A percentile compares a stretch with the other conserved stretches of the same genome.
Evolutionary conservation across 2,797 vertebrate species (phyloP).

Genomic region (Scyliorhinus canicula): DNA sequence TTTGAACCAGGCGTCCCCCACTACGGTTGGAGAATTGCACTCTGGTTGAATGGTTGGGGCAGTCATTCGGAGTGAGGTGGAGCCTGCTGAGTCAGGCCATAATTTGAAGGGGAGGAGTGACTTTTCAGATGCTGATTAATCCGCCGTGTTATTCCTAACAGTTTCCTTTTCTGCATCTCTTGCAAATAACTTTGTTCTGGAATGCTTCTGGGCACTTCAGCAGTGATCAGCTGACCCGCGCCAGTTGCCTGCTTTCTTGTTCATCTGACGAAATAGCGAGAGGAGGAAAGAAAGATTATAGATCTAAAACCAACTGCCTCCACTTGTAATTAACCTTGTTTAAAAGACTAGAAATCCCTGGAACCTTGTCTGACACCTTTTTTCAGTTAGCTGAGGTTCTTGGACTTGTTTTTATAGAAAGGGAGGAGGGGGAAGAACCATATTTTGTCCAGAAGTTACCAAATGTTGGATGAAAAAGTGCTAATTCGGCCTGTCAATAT

Average conservation of each 20-base stretch:
- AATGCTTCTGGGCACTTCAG: neutral
- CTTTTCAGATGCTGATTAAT: neutral
- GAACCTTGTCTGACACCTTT: neutral
- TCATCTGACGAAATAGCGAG: neutral
- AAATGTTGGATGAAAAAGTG: neutral
- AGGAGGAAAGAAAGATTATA: neutral
- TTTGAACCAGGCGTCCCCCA: neutral
- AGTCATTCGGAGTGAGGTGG: neutral
- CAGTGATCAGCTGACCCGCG: neutral
- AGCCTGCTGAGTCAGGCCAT: neutral
- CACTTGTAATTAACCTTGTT: neutral
- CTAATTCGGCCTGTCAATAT: neutral
- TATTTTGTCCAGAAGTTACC: neutral
- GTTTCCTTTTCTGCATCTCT: neutral
- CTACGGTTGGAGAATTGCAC: neutral
- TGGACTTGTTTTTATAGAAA: neutral
- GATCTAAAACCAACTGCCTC: neutral
- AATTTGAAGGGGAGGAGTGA: neutral
- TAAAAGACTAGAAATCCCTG: neutral
- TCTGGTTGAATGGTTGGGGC: neutral
- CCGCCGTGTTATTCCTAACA: neutral
- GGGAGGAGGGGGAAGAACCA: neutral
- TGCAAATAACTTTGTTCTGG: neutral
- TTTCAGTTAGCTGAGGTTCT: neutral
- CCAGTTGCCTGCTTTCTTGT: neutral